Conservation (phyloP, 2,797 vertebrate genomes). For the Platalea minor region DNA sequence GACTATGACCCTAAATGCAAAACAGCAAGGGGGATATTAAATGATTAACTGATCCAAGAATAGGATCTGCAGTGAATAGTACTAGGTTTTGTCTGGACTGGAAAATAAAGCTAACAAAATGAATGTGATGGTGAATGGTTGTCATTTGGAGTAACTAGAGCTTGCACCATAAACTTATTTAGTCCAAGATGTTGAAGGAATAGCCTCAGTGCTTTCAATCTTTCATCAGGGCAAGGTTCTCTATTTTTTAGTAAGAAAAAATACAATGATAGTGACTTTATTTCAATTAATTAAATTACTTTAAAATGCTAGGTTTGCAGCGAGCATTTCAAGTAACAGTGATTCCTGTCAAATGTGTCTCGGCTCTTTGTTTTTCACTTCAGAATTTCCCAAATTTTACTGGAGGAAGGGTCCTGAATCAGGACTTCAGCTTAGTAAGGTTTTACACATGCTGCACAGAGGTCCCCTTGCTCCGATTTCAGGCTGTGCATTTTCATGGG, state of each 20-base stretch:
- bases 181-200: not conserved
- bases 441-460: not conserved
- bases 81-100: not conserved
- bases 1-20: not conserved
- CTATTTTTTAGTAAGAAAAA: not conserved
- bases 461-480: not conserved
- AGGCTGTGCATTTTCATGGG: not conserved
- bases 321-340: not conserved
- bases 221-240: not conserved
- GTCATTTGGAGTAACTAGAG: not conserved
- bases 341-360: not conserved
- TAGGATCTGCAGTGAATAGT: not conserved
- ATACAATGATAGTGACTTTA: not conserved
- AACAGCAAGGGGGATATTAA: not conserved
- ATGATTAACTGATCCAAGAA: slow-evolving; percentile 38
- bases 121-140: not conserved
- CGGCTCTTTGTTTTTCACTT: not conserved
- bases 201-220: not conserved
- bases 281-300: not conserved
- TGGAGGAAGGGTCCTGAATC: not conserved
- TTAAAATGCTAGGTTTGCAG: not conserved
- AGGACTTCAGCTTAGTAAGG: not conserved
- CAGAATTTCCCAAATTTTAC: not conserved
- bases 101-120: not conserved
- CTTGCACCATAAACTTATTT: not conserved